A percentile compares a stretch with the other conserved stretches of the same genome.
phyloP scores from a whole-genome alignment of 2,888 invertebrate species.

The Tryphoninae sp. region DNA sequence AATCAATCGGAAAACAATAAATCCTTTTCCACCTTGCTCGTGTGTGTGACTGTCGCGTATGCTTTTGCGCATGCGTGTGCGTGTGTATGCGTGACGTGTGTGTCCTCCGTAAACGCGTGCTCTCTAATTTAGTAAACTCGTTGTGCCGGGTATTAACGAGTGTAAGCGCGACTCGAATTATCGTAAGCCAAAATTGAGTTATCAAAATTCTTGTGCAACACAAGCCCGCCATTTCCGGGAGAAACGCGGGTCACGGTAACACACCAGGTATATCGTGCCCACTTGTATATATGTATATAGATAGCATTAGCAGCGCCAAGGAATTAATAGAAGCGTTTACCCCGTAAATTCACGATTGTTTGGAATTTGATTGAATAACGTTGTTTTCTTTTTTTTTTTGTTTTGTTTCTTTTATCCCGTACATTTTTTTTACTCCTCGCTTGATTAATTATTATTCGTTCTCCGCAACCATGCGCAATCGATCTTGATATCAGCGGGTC shows the following conservation, averaged over 20 bases:
- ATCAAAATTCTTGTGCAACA: conserved; percentile 30
- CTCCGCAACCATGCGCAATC: not conserved
- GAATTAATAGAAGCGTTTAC: not conserved
- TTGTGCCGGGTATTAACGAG: not conserved
- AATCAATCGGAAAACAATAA: conserved; percentile 20
- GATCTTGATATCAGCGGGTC: not conserved
- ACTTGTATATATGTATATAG: not conserved
- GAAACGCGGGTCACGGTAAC: conserved; percentile 7
- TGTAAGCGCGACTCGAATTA: not conserved
- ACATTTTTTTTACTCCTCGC: conserved; percentile 10
- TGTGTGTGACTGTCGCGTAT: not conserved
- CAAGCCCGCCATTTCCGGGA: conserved; percentile 32
- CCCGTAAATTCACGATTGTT: not conserved
- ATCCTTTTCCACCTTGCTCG: not conserved
- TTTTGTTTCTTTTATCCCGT: conserved; percentile 7
- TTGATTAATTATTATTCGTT: conserved; percentile 19
- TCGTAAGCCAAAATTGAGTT: conserved; percentile 12
- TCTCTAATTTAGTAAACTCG: not conserved
- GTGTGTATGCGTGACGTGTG: not conserved
- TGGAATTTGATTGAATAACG: not conserved
- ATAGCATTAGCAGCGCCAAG: not conserved
- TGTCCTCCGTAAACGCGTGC: not conserved
- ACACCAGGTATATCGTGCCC: conserved; percentile 17
- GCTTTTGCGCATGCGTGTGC: not conserved
- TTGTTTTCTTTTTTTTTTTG: not conserved